These are phyloP conservation scores for Cervus canadensis DNA, from an alignment of 2,113 vertebrate species.

Conservation along the genomic window DNA sequence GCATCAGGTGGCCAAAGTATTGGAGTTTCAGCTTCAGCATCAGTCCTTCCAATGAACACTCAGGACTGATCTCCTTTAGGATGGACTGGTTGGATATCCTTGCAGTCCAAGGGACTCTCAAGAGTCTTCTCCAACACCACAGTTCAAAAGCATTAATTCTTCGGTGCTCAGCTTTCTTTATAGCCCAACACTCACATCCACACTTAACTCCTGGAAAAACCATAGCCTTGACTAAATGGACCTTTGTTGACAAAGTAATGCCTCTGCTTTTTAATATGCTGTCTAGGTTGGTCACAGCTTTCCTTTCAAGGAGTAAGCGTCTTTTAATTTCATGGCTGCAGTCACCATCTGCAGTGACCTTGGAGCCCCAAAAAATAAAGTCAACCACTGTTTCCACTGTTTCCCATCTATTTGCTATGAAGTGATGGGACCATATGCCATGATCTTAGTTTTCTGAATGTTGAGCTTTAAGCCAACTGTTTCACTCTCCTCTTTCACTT, in stretches of 20 bases:
- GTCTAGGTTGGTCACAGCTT: background rate
- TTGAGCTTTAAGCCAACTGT: background rate
- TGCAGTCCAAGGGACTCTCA: background rate
- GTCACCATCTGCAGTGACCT: background rate
- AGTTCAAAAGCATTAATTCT: background rate
- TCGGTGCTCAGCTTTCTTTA: background rate
- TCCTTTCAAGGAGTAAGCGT: background rate
- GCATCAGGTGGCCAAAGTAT: background rate
- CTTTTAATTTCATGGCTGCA: background rate
- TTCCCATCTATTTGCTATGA: background rate
- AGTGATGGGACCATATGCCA: background rate
- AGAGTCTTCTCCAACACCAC: background rate
- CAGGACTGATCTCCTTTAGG: background rate
- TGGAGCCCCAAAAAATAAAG: background rate
- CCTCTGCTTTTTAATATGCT: background rate
- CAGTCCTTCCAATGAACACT: background rate
- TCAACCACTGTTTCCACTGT: background rate
- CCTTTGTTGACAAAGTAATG: background rate
- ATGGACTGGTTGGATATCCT: background rate
- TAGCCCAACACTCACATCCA: background rate
- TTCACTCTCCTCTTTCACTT: background rate
- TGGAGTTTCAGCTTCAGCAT: background rate
- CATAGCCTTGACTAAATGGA: background rate
- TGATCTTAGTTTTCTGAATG: background rate
- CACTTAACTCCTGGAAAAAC: background rate